Percentiles rank a stretch among this genome's conserved stretches.
phyloP scores from a whole-genome alignment of 2,888 invertebrate genomes.

The Apodemia zela region DNA sequence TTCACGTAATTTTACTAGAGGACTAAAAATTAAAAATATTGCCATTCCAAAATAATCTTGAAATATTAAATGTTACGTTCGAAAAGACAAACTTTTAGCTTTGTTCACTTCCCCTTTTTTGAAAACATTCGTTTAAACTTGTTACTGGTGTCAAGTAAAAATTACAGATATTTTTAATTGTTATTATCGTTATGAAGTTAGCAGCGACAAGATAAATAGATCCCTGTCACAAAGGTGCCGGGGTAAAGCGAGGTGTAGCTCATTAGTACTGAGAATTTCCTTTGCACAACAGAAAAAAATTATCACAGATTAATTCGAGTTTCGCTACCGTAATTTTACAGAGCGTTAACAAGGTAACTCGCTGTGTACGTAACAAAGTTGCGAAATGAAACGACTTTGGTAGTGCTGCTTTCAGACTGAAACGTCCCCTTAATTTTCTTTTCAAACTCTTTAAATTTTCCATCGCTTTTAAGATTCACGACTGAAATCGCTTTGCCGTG shows the following conservation, averaged over 20 bases:
- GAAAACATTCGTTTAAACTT: background rate
- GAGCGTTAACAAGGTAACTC: slow-evolving; percentile 70
- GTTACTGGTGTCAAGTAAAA: background rate
- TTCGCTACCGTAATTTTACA: slow-evolving; percentile 57
- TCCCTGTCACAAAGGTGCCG: slow-evolving; percentile 6
- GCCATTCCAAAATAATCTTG: no score
- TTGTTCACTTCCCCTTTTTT: background rate
- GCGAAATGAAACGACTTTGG: slow-evolving; percentile 54
- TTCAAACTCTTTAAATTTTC: slow-evolving; percentile 68
- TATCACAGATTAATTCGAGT: slow-evolving; percentile 59
- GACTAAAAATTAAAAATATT: no score
- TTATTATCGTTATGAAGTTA: slow-evolving; percentile 4
- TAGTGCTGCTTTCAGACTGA: slow-evolving; percentile 48
- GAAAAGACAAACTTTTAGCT: background rate
- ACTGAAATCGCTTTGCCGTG: slow-evolving; percentile 45
- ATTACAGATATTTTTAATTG: background rate
- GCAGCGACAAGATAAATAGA: slow-evolving; percentile 8
- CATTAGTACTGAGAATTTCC: slow-evolving; percentile 58
- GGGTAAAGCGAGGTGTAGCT: slow-evolving; percentile 44
- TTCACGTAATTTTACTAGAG: background rate
- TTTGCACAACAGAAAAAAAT: slow-evolving; percentile 51
- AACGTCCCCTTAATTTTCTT: slow-evolving; percentile 64
- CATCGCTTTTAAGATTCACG: slow-evolving; percentile 57
- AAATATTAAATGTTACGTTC: background rate
- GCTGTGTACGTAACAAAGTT: slow-evolving; percentile 63